Percentiles rank a stretch among this genome's conserved stretches.
Evolutionary conservation across 2,888 invertebrate species (phyloP).

Genomic region (Oegoconia quadripuncta): DNA sequence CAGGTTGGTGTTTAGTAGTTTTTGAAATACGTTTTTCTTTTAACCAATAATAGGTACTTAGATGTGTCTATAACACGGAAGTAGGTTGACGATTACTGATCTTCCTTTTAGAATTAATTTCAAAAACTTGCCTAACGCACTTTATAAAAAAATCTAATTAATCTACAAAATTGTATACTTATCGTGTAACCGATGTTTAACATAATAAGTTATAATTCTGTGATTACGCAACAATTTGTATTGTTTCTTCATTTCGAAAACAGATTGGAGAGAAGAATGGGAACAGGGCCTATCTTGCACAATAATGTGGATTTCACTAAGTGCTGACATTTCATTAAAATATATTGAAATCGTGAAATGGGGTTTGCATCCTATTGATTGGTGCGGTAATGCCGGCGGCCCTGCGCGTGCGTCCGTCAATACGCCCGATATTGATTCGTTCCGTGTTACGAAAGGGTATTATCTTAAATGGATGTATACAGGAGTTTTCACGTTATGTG

Average conservation of each 20-base stretch:
- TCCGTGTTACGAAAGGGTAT: slow-evolving; percentile 52
- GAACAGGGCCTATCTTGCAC: slow-evolving; percentile 48
- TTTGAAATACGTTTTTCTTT: no score
- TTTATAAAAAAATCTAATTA: background rate
- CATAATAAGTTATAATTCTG: background rate
- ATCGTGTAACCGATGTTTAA: background rate
- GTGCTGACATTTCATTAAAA: slow-evolving; percentile 76
- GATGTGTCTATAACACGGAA: no score
- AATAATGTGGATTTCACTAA: slow-evolving; percentile 62
- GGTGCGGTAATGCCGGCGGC: slow-evolving; percentile 31
- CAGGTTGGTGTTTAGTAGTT: no score
- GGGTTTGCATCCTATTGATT: slow-evolving; percentile 72
- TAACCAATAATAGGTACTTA: no score
- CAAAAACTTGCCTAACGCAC: background rate
- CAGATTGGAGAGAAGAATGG: slow-evolving; percentile 30
- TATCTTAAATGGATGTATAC: slow-evolving; percentile 34
- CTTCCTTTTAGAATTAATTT: no score
- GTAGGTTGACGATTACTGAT: no score
- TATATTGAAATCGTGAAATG: slow-evolving; percentile 77
- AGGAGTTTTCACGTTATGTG: no score
- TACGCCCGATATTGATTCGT: slow-evolving; percentile 57
- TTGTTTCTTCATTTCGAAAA: slow-evolving; percentile 36
- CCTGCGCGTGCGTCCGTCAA: slow-evolving; percentile 57
- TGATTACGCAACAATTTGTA: slow-evolving; percentile 27
- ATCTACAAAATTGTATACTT: no score